Base-by-base conservation (phyloP, 92 coral and sea anemone genomes). In the Montipora capitata region DNA sequence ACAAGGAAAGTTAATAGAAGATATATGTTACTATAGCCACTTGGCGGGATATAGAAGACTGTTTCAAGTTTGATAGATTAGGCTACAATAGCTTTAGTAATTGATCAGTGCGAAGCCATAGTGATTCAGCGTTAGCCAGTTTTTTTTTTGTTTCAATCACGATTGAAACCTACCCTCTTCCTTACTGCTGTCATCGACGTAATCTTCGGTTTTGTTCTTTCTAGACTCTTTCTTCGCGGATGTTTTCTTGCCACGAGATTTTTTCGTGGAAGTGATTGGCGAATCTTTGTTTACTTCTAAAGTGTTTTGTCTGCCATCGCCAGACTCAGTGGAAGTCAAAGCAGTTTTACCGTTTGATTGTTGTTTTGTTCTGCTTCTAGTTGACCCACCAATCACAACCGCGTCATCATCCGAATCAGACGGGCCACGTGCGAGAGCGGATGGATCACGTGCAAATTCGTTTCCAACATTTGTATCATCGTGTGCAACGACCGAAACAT, bases 351-450 rank as follows among this genome's bases (percentile, higher is more conserved):
- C 70, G 11, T 71, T 40, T 43, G 58, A 57, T 68, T 66, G 68
- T 61, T 12, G 76, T 12, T 27, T 62, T 70, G 61, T 69, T 61
- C 67, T 43, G 38, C 48, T 66, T n/a, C 56, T 64, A 68, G 71
- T 63, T 61, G 95, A 74, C 20, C 91, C 86, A 56, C 98, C 96
- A 57, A 95, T 91, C 67, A 94, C 94, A 68, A 96, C 92, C 67
- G 76, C 93, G 54, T 89, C 98, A 62, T 93, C 96, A 61, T 92
- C 98, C 12, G 96, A 94, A 51, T 95, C 98, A 43, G 81, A 88
- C 71, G 62, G 76, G 10, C n/a, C 88, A 59, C 74, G 78, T 63
- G 74, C 74, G 76, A 43, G 75, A 27, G 75, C 20, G 18, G 87
- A 54, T 27, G 56, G 15, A 40, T 51, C 79, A 69, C 43, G 27